A percentile compares a stretch with the other conserved stretches of the same genome.
phyloP scores from a whole-genome alignment of 1,140 invertebrate genomes.

The Magallana angulata region DNA sequence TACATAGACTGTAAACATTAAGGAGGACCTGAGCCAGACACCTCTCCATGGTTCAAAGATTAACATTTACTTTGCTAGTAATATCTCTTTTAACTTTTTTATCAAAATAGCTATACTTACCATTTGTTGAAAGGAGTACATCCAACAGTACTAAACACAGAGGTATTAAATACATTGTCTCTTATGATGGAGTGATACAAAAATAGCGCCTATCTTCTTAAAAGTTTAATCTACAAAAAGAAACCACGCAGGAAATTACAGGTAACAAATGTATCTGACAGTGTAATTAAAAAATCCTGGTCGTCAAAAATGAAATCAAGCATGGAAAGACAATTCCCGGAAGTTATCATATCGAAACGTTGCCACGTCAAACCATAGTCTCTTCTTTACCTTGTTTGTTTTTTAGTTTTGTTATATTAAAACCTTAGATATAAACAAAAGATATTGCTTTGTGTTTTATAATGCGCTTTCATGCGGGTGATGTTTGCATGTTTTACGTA shows the following conservation, averaged over 20 bases:
- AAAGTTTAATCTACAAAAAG: slow-evolving; percentile 2
- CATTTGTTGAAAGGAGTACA: neutral
- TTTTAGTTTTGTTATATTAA: too few relatives aligned
- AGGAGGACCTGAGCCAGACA: too few relatives aligned
- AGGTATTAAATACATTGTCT: slow-evolving; percentile 12
- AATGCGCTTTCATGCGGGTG: too few relatives aligned
- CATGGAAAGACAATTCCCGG: neutral
- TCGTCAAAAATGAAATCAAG: slow-evolving; percentile 14
- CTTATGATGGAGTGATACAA: slow-evolving; percentile 3
- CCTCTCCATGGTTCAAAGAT: too few relatives aligned
- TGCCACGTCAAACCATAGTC: neutral
- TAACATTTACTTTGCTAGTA: too few relatives aligned
- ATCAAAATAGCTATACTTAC: neutral
- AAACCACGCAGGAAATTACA: slow-evolving; percentile 26
- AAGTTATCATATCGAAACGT: neutral
- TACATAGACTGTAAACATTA: too few relatives aligned
- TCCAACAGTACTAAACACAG: neutral
- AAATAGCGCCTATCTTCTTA: neutral
- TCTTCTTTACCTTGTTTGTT: too few relatives aligned
- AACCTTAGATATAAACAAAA: too few relatives aligned
- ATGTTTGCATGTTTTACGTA: too few relatives aligned
- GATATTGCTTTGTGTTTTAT: too few relatives aligned
- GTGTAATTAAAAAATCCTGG: neutral
- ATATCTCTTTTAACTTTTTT: too few relatives aligned
- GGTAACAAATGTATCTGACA: neutral